Evolutionary conservation across 2,888 invertebrate species (phyloP).

Genomic region (Tenthredo livida): DNA sequence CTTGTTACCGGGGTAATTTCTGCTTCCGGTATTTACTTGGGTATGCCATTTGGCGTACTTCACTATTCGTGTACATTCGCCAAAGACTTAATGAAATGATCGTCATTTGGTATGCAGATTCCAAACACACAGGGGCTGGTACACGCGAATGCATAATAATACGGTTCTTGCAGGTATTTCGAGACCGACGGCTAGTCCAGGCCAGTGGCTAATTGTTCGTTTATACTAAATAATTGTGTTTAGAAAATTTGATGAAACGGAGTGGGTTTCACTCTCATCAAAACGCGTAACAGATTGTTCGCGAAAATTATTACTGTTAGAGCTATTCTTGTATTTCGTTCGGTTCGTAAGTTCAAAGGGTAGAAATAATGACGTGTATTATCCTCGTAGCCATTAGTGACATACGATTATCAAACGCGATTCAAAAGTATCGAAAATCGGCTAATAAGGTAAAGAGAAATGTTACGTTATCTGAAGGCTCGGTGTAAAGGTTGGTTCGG

Average conservation of each 20-base stretch:
- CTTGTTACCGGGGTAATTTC: slow-evolving; percentile 50
- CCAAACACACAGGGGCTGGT: slow-evolving; percentile 48
- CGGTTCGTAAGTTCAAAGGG: background rate
- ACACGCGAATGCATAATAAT: slow-evolving; percentile 47
- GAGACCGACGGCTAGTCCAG: slow-evolving; percentile 43
- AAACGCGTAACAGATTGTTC: background rate
- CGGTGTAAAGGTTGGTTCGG: background rate
- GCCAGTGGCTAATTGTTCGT: slow-evolving; percentile 37
- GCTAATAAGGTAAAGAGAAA: background rate
- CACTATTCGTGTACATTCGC: slow-evolving; percentile 47
- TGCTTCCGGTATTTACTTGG: slow-evolving; percentile 47
- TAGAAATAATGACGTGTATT: background rate
- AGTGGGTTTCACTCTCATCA: background rate
- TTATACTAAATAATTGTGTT: slow-evolving; percentile 1
- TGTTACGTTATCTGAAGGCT: background rate
- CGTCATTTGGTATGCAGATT: slow-evolving; percentile 52
- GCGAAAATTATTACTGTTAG: background rate
- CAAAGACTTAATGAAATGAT: slow-evolving; percentile 52
- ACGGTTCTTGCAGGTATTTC: slow-evolving; percentile 46
- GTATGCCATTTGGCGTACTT: slow-evolving; percentile 48
- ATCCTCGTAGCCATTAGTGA: background rate
- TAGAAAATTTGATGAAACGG: background rate
- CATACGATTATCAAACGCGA: slow-evolving; percentile 11
- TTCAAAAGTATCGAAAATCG: background rate
- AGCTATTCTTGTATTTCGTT: background rate